Base-by-base conservation (phyloP, 1,140 invertebrate genomes). In the Aphelenchoides fujianensis region DNA sequence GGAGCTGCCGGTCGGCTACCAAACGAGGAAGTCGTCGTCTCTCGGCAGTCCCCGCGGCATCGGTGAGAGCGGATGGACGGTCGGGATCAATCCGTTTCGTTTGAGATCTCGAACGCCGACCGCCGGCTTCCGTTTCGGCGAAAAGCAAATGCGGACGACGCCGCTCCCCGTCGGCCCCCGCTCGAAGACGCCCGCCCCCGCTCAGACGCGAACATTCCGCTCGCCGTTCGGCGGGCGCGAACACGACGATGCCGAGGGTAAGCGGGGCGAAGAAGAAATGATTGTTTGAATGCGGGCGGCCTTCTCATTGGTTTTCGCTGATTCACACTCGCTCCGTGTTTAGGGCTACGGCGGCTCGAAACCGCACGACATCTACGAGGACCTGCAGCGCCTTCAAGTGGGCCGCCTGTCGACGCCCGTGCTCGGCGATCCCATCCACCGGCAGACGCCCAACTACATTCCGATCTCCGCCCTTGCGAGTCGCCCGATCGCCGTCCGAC, bases 1-100 rank as follows among this genome's bases (percentile, higher is more conserved):
- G 86, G 92, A 96, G 70, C 97, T 95, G 86, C 90, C 92, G 0
- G 89, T 91, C 19, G 68, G 74, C 2, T 37, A 66, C 70, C 54
- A 54, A n/a, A 74, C 59, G 16, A 28, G 48, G n/a, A n/a, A 66
- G 69, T 80, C 31, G 19, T 73, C 5, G 37, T 74, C 16, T 36
- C 71, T 19, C 52, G 68, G 23, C 31, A 73, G n/a, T 70, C 68
- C 27, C 61, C 62, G 12, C 63, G 59, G 30, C 72, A 78, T 30
- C 19, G 75, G 74, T 74, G 57, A 69, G 28, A 36, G 55, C 16
- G 2, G 19, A n/a, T n/a, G n/a, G n/a, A n/a, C n/a, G n/a, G n/a
- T n/a, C n/a, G n/a, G n/a, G n/a, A n/a, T n/a, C n/a, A n/a, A n/a
- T n/a, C n/a, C n/a, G 16, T 27, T 68, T 2, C 1, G 64, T 74